Evolutionary conservation across 2,113 vertebrate genomes (phyloP).

Genomic region (Oriolus oriolus): DNA sequence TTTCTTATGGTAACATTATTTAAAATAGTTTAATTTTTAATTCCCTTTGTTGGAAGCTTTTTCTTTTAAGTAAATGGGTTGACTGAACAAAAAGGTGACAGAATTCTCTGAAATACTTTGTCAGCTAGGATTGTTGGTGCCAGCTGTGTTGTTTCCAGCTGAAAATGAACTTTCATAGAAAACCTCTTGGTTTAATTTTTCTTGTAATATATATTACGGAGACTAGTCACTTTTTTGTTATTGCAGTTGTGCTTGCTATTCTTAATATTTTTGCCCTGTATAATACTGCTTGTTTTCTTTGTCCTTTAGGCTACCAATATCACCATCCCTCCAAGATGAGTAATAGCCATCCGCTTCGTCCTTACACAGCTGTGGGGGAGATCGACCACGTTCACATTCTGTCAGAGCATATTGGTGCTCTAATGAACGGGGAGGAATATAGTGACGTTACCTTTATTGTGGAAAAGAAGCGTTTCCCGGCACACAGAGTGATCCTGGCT

Average conservation of each 20-base stretch:
- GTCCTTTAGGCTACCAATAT: constrained; percentile 51
- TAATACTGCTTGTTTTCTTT: neutral
- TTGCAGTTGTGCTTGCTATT: neutral
- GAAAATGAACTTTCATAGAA: neutral
- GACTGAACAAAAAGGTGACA: neutral
- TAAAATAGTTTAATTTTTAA: neutral
- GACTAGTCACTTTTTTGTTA: accelerated
- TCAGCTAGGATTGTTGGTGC: neutral
- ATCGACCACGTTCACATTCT: constrained; percentile 97
- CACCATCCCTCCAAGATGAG: constrained; percentile 82
- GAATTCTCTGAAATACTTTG: neutral
- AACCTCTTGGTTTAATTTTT: neutral
- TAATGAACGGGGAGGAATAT: constrained; percentile 92
- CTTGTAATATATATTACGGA: neutral
- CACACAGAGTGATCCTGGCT: constrained; percentile 94
- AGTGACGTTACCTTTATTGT: constrained; percentile 97
- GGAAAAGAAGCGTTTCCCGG: constrained; percentile 93
- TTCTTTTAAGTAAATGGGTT: neutral
- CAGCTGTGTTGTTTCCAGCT: neutral
- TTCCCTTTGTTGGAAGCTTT: neutral
- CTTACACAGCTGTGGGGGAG: constrained; percentile 89
- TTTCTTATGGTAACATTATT: neutral
- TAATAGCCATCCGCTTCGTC: constrained; percentile 91
- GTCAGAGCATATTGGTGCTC: constrained; percentile 93
- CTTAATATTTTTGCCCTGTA: neutral